Conservation (phyloP, 2,113 vertebrate species). For the Camelus bactrianus region DNA sequence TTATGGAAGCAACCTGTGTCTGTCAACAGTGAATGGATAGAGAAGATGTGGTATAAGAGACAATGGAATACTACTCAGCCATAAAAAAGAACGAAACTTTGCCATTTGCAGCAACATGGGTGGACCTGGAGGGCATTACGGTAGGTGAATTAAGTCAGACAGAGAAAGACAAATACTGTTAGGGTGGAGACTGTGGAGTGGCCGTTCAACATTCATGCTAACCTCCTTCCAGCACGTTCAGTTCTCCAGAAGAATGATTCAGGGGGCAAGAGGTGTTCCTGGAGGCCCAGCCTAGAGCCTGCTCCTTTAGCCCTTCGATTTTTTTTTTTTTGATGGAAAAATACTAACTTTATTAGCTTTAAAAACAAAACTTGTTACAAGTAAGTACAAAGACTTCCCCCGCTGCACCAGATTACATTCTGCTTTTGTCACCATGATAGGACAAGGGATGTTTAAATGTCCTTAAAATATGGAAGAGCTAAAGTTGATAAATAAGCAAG, state of each 20-base stretch:
- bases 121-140: too few relatives aligned
- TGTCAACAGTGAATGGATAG: too few relatives aligned
- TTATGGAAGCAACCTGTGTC: too few relatives aligned
- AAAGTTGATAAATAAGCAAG: neutral
- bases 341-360: slow-evolving; percentile 70
- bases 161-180: too few relatives aligned
- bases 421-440: slow-evolving; percentile 59
- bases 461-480: slow-evolving; percentile 41
- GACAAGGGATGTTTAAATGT: slow-evolving; percentile 44
- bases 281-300: neutral
- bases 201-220: neutral
- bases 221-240: neutral
- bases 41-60: too few relatives aligned
- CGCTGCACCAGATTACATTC: neutral
- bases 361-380: slow-evolving; percentile 75
- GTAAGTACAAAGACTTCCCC: slow-evolving; percentile 54
- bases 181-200: neutral
- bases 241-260: neutral
- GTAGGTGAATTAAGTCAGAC: too few relatives aligned
- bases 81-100: too few relatives aligned
- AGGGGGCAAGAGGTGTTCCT: neutral
- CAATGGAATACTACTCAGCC: too few relatives aligned
- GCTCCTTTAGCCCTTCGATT: neutral
- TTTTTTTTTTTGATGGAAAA: neutral
- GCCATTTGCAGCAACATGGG: too few relatives aligned